phyloP scores from a whole-genome alignment of 1,140 invertebrate species.

The Scaptomyza montana region DNA sequence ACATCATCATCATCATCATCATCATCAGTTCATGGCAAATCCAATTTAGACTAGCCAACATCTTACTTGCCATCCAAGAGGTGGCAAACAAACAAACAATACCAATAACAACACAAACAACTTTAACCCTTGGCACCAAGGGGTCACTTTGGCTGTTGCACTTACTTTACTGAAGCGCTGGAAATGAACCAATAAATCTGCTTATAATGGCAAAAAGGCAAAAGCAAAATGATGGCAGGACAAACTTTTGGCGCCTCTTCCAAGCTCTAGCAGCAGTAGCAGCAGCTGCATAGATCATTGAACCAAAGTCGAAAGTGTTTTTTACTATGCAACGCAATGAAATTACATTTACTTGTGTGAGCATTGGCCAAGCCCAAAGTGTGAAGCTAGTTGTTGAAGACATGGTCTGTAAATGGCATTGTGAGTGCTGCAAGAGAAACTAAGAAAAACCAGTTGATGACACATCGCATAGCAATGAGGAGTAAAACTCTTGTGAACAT shows the following conservation, averaged over 20 bases:
- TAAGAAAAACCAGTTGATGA: slow-evolving; percentile 20
- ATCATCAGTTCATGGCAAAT: slow-evolving; percentile 59
- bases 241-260: slow-evolving; percentile 63
- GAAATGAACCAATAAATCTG: slow-evolving; percentile 81
- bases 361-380: slow-evolving; percentile 9
- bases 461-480: background rate
- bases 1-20: slow-evolving; percentile 70
- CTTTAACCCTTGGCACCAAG: slow-evolving; percentile 24
- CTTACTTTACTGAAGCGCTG: slow-evolving; percentile 38
- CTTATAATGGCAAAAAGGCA: slow-evolving; percentile 70
- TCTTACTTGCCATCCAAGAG: slow-evolving; percentile 11
- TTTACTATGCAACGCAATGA: slow-evolving; percentile 38
- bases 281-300: slow-evolving; percentile 58
- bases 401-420: slow-evolving; percentile 24
- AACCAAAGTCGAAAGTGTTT: slow-evolving; percentile 63
- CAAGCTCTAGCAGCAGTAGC: slow-evolving; percentile 6
- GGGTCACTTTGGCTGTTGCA: slow-evolving; percentile 38
- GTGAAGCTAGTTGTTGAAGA: background rate
- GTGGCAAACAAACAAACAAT: slow-evolving; percentile 3
- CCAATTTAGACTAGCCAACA: slow-evolving; percentile 53
- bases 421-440: slow-evolving; percentile 15
- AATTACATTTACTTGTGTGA: slow-evolving; percentile 60
- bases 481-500: slow-evolving; percentile 5
- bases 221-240: slow-evolving; percentile 51
- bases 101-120: slow-evolving; percentile 18